A percentile compares a stretch with the other conserved stretches of the same genome.
These are phyloP conservation scores for Tenrec ecaudatus DNA, from an alignment of 2,113 vertebrate species.

Conservation along the genomic window DNA sequence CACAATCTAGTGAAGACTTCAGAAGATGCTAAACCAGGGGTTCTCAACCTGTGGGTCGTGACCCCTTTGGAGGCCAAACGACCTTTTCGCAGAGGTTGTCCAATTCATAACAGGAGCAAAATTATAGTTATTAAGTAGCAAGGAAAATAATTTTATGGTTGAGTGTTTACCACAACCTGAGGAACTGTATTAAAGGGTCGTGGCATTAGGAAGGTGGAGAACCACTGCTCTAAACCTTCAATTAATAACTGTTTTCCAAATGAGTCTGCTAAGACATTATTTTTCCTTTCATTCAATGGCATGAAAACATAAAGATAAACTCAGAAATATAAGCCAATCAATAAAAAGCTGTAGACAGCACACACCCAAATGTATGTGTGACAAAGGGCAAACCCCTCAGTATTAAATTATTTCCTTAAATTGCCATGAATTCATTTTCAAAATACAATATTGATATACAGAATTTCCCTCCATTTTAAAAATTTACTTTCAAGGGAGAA, in stretches of 20 bases:
- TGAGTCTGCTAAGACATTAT: neutral
- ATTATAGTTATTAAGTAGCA: too few relatives aligned
- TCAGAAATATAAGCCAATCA: neutral
- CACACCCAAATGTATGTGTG: neutral
- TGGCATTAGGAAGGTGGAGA: too few relatives aligned
- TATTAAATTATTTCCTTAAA: neutral
- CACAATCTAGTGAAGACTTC: constrained; percentile 21
- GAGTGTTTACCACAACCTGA: too few relatives aligned
- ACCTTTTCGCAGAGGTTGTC: too few relatives aligned
- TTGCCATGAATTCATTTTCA: neutral
- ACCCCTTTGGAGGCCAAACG: too few relatives aligned
- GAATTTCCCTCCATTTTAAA: neutral
- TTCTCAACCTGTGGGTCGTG: too few relatives aligned
- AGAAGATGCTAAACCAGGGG: neutral
- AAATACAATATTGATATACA: neutral
- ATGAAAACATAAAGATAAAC: neutral
- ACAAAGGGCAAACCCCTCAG: neutral
- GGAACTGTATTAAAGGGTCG: too few relatives aligned
- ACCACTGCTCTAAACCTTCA: neutral
- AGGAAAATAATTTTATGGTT: too few relatives aligned
- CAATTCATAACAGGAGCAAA: too few relatives aligned
- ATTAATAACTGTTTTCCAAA: constrained; percentile 61
- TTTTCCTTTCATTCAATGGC: neutral
- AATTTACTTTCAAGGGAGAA: neutral
- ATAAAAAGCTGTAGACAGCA: too few relatives aligned